These are phyloP conservation scores for Hippocampus mohnikei DNA, from an alignment of 2,113 vertebrate species.

Conservation along the genomic window DNA sequence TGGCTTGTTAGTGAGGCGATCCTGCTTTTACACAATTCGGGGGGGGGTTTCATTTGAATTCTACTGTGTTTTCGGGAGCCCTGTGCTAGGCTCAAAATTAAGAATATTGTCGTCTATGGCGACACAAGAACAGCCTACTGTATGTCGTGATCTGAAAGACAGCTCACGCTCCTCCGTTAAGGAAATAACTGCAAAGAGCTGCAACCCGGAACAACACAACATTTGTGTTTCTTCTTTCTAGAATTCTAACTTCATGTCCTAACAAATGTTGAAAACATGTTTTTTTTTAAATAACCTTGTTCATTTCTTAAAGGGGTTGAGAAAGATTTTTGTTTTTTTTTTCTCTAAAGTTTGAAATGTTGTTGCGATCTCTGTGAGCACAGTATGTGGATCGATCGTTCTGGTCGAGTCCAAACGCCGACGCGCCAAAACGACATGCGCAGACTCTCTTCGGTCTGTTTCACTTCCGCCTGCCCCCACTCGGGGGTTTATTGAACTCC, in stretches of 20 bases:
- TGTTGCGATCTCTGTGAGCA: conserved; percentile 66
- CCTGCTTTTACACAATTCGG: conserved; percentile 25
- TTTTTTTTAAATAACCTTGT: conserved; percentile 70
- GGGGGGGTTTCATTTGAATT: background rate
- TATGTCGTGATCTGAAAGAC: background rate
- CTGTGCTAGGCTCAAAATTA: conserved; percentile 1
- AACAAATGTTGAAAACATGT: conserved; percentile 72
- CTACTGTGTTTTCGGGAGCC: background rate
- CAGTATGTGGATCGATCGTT: conserved; percentile 33
- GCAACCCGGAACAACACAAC: conserved; percentile 30
- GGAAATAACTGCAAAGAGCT: conserved; percentile 65
- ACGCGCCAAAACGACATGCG: conserved; percentile 20
- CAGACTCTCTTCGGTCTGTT: background rate
- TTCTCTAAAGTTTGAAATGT: conserved; percentile 55
- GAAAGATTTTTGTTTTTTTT: conserved; percentile 50
- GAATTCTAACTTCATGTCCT: conserved; percentile 66
- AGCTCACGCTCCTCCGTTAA: conserved; percentile 39
- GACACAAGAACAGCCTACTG: background rate
- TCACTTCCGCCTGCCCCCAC: background rate
- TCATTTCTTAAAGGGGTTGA: conserved; percentile 64
- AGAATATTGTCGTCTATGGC: conserved; percentile 6
- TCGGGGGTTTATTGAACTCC: background rate
- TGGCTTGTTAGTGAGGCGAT: conserved; percentile 21
- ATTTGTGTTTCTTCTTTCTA: conserved; percentile 64
- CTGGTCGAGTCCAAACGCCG: conserved; percentile 46